Evolutionary conservation across 2,113 vertebrate genomes (phyloP), one percentile per base, ranked within the genome.

Genomic region (Leptocoma aspasia): DNA sequence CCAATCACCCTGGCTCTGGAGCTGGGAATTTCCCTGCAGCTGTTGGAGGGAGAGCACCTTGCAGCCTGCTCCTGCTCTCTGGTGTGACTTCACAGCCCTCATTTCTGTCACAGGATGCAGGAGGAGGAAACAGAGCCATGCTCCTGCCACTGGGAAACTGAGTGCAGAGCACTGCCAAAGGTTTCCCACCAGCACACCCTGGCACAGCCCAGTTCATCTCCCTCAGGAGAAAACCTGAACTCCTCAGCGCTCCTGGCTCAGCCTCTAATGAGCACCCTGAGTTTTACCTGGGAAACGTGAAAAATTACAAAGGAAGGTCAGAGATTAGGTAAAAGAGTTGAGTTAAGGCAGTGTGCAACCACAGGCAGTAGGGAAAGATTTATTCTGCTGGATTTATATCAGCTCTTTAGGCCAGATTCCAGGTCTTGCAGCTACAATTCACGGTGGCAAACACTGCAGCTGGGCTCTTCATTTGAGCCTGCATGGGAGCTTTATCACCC

Each of bases 251-350:
- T 84, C 82, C 49, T 13, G 27, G 57, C 68, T 68, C 45, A 73
- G 73, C 73, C 63, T 89, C 78, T 69, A 49, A 79, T 13, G 65
- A 91, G 21, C 79, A 54, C 68, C 69, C 76, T 60, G 89, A 49
- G 53, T 76, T 95, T 92, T 95, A 96, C 95, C 94, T 97, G 91
- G 89, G 77, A 82, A 76, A 77, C 12, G 6, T 80, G 96, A 97
- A 86, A 96, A 95, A 96, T 95, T 89, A 15, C 89, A 78, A 89
- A 95, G 87, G 33, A 59, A 95, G 94, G 95, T 95, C 96, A 96
- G 92, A 90, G 94, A 96, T 97, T 97, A 97, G 96, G 91, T 96
- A 96, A 95, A 97, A 97, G 90, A 95, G 94, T 96, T 94, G 93
- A 92, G 84, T 82, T 92, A 90, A 97, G 89, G 91, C 93, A 28